Percentiles rank a stretch among this genome's conserved stretches.
These are phyloP conservation scores for Lutjanus campechanus DNA, from an alignment of 2,797 vertebrate genomes.

Conservation along the genomic window DNA sequence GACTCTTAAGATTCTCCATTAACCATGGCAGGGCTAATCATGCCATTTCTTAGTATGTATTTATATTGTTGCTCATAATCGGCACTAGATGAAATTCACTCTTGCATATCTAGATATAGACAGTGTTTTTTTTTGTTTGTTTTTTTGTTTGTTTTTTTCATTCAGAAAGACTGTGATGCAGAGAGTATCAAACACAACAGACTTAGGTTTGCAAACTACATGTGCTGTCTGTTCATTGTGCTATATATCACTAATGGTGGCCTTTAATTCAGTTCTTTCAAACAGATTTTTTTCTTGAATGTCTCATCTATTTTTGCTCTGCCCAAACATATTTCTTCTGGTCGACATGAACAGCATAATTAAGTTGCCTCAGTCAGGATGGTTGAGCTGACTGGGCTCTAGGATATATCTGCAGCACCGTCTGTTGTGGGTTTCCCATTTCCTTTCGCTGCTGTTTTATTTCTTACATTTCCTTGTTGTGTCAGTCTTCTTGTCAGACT, in stretches of 20 bases:
- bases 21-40: constrained; percentile 21
- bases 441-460: constrained; percentile 11
- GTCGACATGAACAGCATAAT: constrained; percentile 36
- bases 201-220: neutral
- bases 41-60: constrained; percentile 9
- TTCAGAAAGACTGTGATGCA: neutral
- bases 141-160: too few relatives aligned
- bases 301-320: constrained; percentile 41
- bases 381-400: constrained; percentile 15
- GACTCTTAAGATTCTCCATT: constrained; percentile 37
- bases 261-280: constrained; percentile 27
- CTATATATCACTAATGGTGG: constrained; percentile 6
- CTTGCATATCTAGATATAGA: neutral
- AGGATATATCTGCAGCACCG: constrained; percentile 5
- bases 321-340: constrained; percentile 24
- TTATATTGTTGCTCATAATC: neutral
- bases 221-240: neutral
- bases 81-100: neutral
- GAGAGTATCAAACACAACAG: neutral
- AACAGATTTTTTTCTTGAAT: constrained; percentile 1
- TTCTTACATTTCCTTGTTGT: constrained; percentile 37
- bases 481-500: constrained; percentile 10
- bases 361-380: constrained; percentile 33
- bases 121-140: neutral
- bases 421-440: constrained; percentile 25